Base-by-base conservation (phyloP, 2,113 vertebrate genomes). In the Acrocephalus arundinaceus region DNA sequence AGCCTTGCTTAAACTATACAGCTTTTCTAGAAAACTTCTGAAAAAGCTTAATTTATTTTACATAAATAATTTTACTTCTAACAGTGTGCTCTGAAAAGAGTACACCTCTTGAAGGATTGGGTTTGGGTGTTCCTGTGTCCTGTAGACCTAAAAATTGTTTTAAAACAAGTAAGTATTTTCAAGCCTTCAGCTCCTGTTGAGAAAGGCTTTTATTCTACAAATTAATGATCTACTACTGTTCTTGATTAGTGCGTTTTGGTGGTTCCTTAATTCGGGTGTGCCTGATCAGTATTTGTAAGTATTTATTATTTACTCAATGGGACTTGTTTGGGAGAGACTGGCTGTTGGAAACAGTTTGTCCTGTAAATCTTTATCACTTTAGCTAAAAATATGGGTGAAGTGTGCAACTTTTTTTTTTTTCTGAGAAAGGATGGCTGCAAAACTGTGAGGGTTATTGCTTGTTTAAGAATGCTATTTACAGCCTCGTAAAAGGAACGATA, bases 401-500 rank as follows among this genome's bases (percentile, higher is more conserved):
- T 72, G 33, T 65, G 23, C 49, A 30, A 1, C 7, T 45, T 55
- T 31, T 57, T 30, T 35, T 35, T 35, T 35, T 57, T 72, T 66
- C 48, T 80, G 30, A 90, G 75, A 86, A 63, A 59, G 68, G 33
- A 81, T 79, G 92, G 37, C 70, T 85, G 61, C 76, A 90, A 75
- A 94, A 84, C 86, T 57, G 73, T 58, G 70, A 94, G 83, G 78
- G 82, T 89, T 96, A 93, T 85, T 90, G 86, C 85, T 81, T 93
- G 68, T 90, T 93, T 97, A 72, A 90, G 93, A 95, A 97, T 86
- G 80, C 89, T 94, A 90, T 97, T 95, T 97, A 94, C 86, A 87
- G 57, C 91, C 94, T 92, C 84, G 74, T 96, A 94, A 96, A 96
- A 94, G 30, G 73, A 71, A 87, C 52, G 0, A 11, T 91, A 89